Conservation (phyloP, 2,797 vertebrate genomes). For the Acomys russatus region DNA sequence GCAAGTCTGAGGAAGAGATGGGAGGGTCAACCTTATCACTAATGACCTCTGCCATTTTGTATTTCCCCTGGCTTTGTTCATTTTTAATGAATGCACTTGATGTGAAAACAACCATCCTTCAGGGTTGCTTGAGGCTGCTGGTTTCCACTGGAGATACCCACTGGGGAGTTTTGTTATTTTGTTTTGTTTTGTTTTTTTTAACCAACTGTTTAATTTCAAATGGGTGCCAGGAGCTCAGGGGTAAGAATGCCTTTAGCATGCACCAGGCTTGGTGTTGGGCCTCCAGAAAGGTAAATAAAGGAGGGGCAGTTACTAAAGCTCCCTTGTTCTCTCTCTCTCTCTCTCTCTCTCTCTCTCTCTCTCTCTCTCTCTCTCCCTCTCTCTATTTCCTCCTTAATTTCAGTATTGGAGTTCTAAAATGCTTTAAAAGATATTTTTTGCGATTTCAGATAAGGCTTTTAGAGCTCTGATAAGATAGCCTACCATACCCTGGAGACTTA, state of each 20-base stretch:
- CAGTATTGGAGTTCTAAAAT: constrained; percentile 71
- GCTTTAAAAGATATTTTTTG: constrained; percentile 75
- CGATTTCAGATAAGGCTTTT: constrained; percentile 79
- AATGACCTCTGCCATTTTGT: constrained; percentile 60
- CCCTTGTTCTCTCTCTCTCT: background rate
- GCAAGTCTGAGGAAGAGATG: constrained; percentile 72
- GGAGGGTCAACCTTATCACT: constrained; percentile 70
- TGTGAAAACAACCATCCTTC: background rate
- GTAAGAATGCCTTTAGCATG: background rate
- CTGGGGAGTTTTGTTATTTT: background rate
- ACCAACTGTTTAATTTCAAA: background rate
- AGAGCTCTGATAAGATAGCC: constrained; percentile 75
- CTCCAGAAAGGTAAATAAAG: background rate
- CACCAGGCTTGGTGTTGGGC: background rate
- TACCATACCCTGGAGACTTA: constrained; percentile 51
- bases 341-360: no score
- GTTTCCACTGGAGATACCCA: background rate
- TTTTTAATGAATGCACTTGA: constrained; percentile 5
- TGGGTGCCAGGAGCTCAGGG: background rate
- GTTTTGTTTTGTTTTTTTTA: background rate
- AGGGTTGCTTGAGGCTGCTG: background rate
- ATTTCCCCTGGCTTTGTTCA: constrained; percentile 62
- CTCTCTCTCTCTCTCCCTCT: background rate
- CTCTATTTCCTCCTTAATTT: constrained; percentile 28
- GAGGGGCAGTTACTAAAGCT: background rate